Evolutionary conservation across 2,888 invertebrate genomes (phyloP).

Genomic region (Erebia aethiops): DNA sequence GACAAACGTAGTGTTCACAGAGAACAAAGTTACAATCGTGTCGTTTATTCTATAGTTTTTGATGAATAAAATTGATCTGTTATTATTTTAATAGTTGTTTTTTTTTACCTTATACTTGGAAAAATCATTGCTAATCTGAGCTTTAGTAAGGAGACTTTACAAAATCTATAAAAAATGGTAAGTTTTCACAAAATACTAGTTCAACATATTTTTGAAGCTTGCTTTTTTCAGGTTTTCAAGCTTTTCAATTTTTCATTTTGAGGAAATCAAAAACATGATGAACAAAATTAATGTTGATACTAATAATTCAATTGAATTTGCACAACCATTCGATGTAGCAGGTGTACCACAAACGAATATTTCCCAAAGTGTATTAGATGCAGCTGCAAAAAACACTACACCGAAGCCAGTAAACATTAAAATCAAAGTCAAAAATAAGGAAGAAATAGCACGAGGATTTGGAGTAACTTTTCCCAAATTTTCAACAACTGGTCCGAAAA

Average conservation of each 20-base stretch:
- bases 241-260: not conserved
- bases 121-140: no score
- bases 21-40: slow-evolving; percentile 61
- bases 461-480: slow-evolving; percentile 53
- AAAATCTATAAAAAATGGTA: no score
- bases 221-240: not conserved
- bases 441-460: slow-evolving; percentile 45
- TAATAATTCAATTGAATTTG: slow-evolving; percentile 43
- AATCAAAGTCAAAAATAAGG: slow-evolving; percentile 63
- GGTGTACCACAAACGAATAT: slow-evolving; percentile 54
- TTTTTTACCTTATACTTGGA: not conserved
- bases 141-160: no score
- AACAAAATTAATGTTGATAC: slow-evolving; percentile 48
- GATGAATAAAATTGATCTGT: slow-evolving; percentile 47
- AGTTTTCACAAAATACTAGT: no score
- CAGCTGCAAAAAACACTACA: slow-evolving; percentile 42
- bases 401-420: slow-evolving; percentile 62
- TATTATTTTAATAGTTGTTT: not conserved
- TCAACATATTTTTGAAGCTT: slow-evolving; percentile 4
- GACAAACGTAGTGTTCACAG: slow-evolving; percentile 29
- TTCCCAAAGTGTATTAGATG: slow-evolving; percentile 39
- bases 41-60: slow-evolving; percentile 70
- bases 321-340: slow-evolving; percentile 64
- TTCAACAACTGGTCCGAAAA: slow-evolving; percentile 46
- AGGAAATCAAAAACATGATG: slow-evolving; percentile 43